A percentile compares a stretch with the other conserved stretches of the same genome.
These are phyloP conservation scores for Leptopilina syphax DNA, from an alignment of 2,888 invertebrate genomes.

Conservation along the genomic window DNA sequence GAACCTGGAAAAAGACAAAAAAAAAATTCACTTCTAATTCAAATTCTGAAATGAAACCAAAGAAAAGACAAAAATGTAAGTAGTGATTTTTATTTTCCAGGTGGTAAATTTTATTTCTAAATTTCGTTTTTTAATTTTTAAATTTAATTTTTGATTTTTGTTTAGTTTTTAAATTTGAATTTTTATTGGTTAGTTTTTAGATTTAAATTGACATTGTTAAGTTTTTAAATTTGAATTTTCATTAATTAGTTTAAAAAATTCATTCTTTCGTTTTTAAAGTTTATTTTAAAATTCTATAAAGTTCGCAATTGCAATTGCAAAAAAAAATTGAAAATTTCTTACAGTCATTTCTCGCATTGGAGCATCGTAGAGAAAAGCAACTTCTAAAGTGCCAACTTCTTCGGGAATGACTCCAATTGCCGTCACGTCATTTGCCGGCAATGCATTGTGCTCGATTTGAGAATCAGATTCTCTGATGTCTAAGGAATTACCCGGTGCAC, in stretches of 20 bases:
- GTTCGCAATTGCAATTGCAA: too few species aligned
- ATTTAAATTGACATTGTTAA: too few species aligned
- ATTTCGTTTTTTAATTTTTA: too few species aligned
- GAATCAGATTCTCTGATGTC: conserved; percentile 67
- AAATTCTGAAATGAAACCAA: background rate
- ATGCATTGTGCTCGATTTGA: conserved; percentile 67
- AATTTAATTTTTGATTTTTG: too few species aligned
- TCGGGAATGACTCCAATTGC: conserved; percentile 67
- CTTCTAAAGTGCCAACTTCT: conserved; percentile 85
- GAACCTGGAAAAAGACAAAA: conserved; percentile 77
- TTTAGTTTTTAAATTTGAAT: too few species aligned
- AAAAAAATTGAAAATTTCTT: background rate
- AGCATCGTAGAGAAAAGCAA: conserved; percentile 93
- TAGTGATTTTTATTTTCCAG: too few species aligned
- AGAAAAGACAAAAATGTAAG: background rate
- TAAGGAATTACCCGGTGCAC: conserved; percentile 66
- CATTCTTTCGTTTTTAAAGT: too few species aligned
- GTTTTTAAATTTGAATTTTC: too few species aligned
- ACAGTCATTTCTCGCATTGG: conserved; percentile 94
- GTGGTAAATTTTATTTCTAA: too few species aligned
- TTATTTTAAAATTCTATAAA: too few species aligned
- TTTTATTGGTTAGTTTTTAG: too few species aligned
- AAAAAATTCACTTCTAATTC: background rate
- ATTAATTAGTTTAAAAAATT: too few species aligned
- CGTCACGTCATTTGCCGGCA: conserved; percentile 76